Conservation (phyloP, 2,888 invertebrate species). For the Drosophila multiciliata region DNA sequence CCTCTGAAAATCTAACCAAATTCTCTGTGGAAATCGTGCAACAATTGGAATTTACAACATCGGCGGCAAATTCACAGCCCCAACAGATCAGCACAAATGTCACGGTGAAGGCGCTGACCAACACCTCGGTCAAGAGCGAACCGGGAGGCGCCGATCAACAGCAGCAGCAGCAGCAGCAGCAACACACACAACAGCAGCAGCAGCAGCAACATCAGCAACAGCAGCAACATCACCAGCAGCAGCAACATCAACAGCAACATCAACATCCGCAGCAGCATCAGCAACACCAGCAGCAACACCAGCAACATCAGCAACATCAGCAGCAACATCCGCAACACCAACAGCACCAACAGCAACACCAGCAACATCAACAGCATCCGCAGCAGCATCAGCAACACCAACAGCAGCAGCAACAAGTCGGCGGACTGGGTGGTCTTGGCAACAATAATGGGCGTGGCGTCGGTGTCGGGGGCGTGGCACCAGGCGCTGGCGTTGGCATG, state of each 20-base stretch:
- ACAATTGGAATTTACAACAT: constrained; percentile 95
- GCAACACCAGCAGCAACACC: constrained; percentile 28
- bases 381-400: constrained; percentile 43
- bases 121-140: constrained; percentile 86
- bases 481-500: constrained; percentile 59
- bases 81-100: constrained; percentile 97
- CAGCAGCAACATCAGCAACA: constrained; percentile 57
- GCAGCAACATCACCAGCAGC: constrained; percentile 76
- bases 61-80: constrained; percentile 93
- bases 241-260: constrained; percentile 32
- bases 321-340: constrained; percentile 74
- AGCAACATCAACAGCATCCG: constrained; percentile 34
- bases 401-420: constrained; percentile 77
- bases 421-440: constrained; percentile 78
- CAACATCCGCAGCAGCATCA: constrained; percentile 41
- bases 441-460: constrained; percentile 78
- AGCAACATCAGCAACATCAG: constrained; percentile 34
- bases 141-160: constrained; percentile 76
- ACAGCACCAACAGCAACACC: constrained; percentile 61
- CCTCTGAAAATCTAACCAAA: constrained; percentile 87
- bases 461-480: constrained; percentile 64
- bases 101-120: constrained; percentile 93
- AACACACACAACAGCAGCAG: constrained; percentile 35
- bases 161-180: constrained; percentile 28
- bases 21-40: constrained; percentile 97